phyloP scores from a whole-genome alignment of 2,797 vertebrate species.

The Salarias fasciatus region DNA sequence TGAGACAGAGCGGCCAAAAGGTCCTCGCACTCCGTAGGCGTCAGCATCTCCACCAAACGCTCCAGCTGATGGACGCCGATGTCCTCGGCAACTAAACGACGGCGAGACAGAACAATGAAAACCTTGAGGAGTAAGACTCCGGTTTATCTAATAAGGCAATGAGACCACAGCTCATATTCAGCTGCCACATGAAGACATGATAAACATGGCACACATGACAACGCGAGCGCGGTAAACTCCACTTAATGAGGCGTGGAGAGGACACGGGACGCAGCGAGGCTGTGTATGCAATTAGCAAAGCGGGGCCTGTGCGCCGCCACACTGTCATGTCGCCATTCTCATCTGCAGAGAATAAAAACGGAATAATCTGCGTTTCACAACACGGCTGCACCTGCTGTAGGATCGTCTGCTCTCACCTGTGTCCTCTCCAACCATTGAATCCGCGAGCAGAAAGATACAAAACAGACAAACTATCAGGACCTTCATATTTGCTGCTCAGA shows the following conservation, averaged over 20 bases:
- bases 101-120: not conserved
- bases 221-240: not conserved
- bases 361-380: constrained; percentile 41
- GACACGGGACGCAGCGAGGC: constrained; percentile 25
- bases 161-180: constrained; percentile 5
- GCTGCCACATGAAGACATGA: constrained; percentile 5
- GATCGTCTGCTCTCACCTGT: constrained; percentile 70
- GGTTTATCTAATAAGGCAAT: not conserved
- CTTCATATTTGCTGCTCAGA: constrained; percentile 29
- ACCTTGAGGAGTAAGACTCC: not conserved
- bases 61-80: constrained; percentile 83
- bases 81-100: constrained; percentile 71
- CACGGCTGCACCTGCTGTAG: constrained; percentile 14
- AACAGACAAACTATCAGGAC: constrained; percentile 13
- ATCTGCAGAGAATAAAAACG: constrained; percentile 42
- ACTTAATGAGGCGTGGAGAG: constrained; percentile 41
- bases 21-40: constrained; percentile 81
- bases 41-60: constrained; percentile 85
- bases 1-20: constrained; percentile 77
- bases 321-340: constrained; percentile 31
- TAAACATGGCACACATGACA: not conserved
- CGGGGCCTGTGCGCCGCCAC: constrained; percentile 25
- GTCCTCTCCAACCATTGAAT: constrained; percentile 44
- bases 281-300: constrained; percentile 54
- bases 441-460: constrained; percentile 22